Base-by-base conservation (phyloP, 92 coral and sea anemone genomes). In the Scolanthus callimorphus region DNA sequence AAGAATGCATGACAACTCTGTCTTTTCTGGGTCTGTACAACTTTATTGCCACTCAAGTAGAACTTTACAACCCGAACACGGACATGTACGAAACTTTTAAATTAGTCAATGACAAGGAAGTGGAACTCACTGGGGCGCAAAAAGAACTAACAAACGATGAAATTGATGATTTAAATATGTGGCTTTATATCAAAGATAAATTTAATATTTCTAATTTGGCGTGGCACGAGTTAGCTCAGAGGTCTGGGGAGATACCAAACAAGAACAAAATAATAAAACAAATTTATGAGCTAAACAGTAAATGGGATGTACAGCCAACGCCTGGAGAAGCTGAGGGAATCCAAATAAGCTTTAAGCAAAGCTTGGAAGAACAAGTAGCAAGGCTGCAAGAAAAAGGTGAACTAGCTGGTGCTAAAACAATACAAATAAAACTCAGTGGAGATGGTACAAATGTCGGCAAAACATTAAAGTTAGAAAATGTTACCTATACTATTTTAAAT, bases 161-260 rank as follows among this genome's bases (percentile, higher is more conserved):
- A 31, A 19, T 63, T 27, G 74, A 62, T 34, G 34, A 63, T 15
- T 26, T 80, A 27, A 67, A 73, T 31, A 49, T 50, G 60, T 67
- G 73, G 81, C 43, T 73, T 0, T 80, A 51, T 26, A 25, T 73
- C 11, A 73, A 80, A 30, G 87, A 80, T 48, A 80, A 80, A 34
- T 67, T 48, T 20, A 65, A 73, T 55, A 51, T 73, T 1, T 80
- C 77, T 1, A 55, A 66, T 48, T 67, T 58, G 21, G 87, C 85
- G 24, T 79, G 85, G 80, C 80, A 62, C 59, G 80, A 79, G 59
- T 41, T 72, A 54, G 55, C 85, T n/a, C n/a, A n/a, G n/a, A n/a
- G n/a, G n/a, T 41, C 56, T 8, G 28, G 52, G 11, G 39, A 27
- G 10, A 49, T 49, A 1, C 52, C 21, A 28, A n/a, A n/a, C n/a